Conservation (phyloP, 2,797 vertebrate species). For the Atherinosoma microstoma region DNA sequence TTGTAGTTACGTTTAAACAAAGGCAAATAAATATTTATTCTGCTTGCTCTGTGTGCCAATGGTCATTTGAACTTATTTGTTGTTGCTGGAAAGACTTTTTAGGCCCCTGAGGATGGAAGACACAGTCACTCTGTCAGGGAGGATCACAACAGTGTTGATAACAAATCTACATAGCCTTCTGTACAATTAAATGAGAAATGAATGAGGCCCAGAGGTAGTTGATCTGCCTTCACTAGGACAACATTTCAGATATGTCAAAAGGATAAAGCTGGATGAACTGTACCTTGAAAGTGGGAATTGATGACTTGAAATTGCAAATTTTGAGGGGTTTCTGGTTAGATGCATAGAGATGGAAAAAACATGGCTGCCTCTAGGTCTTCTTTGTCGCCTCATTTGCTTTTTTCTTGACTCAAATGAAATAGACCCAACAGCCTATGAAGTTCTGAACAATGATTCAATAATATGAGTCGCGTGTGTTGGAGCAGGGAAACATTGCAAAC, state of each 20-base stretch:
- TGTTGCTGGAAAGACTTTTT: not conserved
- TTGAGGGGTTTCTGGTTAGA: no score
- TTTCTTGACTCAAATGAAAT: no score
- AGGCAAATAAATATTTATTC: no score
- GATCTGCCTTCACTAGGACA: no score
- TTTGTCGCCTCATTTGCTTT: no score
- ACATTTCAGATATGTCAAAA: not conserved
- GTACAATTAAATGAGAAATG: not conserved
- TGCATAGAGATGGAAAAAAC: not conserved
- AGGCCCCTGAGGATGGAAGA: no score
- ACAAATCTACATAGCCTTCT: not conserved
- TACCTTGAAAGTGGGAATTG: not conserved
- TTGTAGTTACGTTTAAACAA: not conserved
- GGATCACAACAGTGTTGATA: not conserved
- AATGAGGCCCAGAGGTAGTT: not conserved
- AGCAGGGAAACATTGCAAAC: conserved; percentile 11
- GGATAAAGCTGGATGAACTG: not conserved
- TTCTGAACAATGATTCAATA: no score
- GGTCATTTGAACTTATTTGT: not conserved
- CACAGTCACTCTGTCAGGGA: not conserved
- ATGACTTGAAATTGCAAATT: no score
- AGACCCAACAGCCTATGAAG: no score
- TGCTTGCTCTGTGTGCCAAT: not conserved
- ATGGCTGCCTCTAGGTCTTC: not conserved
- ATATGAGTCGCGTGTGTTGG: no score